phyloP scores from a whole-genome alignment of 1,140 invertebrate species.

The Neuroterus valhalla region DNA sequence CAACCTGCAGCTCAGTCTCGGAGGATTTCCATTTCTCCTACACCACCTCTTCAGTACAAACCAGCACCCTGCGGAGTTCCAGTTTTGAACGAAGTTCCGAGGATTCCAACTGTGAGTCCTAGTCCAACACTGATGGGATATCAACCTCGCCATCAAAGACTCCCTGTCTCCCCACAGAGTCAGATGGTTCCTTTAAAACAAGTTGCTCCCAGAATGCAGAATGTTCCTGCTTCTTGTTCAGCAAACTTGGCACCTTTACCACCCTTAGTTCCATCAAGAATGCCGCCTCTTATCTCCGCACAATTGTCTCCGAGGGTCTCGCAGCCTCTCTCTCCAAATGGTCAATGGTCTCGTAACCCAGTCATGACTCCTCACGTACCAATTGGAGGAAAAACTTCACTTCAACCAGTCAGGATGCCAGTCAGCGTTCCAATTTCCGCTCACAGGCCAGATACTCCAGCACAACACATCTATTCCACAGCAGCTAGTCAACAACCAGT shows the following conservation, averaged over 20 bases:
- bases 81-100: conserved; percentile 49
- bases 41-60: conserved; percentile 60
- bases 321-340: conserved; percentile 67
- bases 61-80: conserved; percentile 52
- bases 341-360: conserved; percentile 65
- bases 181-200: conserved; percentile 66
- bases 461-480: conserved; percentile 69
- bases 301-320: conserved; percentile 59
- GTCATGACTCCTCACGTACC: conserved; percentile 50
- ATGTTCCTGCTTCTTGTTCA: conserved; percentile 38
- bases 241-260: conserved; percentile 52
- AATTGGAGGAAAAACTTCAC: conserved; percentile 46
- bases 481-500: conserved; percentile 70
- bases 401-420: conserved; percentile 60
- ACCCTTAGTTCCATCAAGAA: conserved; percentile 50
- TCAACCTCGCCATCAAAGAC: conserved; percentile 67
- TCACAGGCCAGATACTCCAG: conserved; percentile 60
- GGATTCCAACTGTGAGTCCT: conserved; percentile 55
- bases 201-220: conserved; percentile 63
- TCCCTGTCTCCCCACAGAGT: conserved; percentile 65
- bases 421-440: conserved; percentile 65
- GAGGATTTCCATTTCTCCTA: conserved; percentile 33
- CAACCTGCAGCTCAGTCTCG: conserved; percentile 2
- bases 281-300: conserved; percentile 59
- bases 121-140: conserved; percentile 54